Evolutionary conservation across 2,888 invertebrate genomes (phyloP).

Genomic region (Philaethria dido): DNA sequence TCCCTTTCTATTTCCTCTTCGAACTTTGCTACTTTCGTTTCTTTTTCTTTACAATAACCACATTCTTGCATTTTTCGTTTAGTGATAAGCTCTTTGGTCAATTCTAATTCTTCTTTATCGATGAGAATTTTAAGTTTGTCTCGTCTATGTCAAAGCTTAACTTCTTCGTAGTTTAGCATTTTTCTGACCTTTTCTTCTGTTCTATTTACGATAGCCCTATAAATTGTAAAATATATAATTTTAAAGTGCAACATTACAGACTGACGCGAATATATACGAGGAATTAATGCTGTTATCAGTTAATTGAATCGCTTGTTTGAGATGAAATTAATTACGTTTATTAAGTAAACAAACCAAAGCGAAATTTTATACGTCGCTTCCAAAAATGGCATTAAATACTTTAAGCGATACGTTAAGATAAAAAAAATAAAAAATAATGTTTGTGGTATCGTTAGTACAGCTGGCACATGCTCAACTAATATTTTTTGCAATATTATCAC

Average conservation of each 20-base stretch:
- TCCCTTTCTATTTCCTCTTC: slow-evolving; percentile 65
- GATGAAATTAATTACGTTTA: background rate
- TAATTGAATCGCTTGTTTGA: slow-evolving; percentile 1
- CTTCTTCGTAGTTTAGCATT: slow-evolving; percentile 64
- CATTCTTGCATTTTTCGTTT: slow-evolving; percentile 62
- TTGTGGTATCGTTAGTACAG: background rate
- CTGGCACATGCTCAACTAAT: background rate
- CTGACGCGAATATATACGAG: background rate
- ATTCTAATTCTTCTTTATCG: slow-evolving; percentile 60
- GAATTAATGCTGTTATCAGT: slow-evolving; percentile 1
- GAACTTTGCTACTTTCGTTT: slow-evolving; percentile 54
- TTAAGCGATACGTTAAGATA: background rate
- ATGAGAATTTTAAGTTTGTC: slow-evolving; percentile 60
- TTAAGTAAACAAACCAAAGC: background rate
- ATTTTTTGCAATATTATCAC: background rate
- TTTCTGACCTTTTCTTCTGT: slow-evolving; percentile 66
- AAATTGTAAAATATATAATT: too few relatives aligned
- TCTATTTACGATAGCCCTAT: slow-evolving; percentile 67
- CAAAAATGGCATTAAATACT: background rate
- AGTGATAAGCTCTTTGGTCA: slow-evolving; percentile 56
- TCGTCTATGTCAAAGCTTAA: slow-evolving; percentile 70
- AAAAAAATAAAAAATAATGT: background rate
- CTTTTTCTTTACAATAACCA: slow-evolving; percentile 61
- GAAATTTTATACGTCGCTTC: background rate
- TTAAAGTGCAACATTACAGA: background rate